phyloP scores from a whole-genome alignment of 1,140 invertebrate species.

The Papilio glaucus region DNA sequence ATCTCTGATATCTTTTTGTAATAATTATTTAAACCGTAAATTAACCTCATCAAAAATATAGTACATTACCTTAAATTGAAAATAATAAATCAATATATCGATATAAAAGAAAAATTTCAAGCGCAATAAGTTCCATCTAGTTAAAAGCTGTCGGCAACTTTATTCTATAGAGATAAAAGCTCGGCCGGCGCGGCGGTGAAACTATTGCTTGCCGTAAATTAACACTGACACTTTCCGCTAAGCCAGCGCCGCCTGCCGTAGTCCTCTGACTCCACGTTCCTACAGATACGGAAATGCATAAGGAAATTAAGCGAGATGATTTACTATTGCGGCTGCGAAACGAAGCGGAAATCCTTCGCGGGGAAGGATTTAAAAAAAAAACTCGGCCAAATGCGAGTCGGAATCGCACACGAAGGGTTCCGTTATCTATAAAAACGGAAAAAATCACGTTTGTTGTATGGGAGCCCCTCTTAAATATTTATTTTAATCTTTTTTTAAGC shows the following conservation, averaged over 20 bases:
- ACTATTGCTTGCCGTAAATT: constrained; percentile 46
- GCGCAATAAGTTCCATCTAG: neutral
- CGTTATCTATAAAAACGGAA: too few species aligned
- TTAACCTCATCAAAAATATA: neutral
- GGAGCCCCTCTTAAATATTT: too few species aligned
- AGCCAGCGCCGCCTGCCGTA: neutral
- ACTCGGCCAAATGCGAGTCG: too few species aligned
- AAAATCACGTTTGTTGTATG: too few species aligned
- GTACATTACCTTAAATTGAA: neutral
- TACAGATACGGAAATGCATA: constrained; percentile 31
- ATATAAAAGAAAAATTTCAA: constrained; percentile 6
- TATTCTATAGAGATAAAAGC: constrained; percentile 43
- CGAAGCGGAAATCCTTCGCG: constrained; percentile 3
- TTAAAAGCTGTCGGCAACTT: constrained; percentile 1
- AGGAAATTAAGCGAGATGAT: constrained; percentile 30
- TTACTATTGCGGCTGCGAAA: constrained; percentile 19
- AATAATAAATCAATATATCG: constrained; percentile 9
- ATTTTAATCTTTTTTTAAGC: too few species aligned
- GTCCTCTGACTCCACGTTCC: neutral
- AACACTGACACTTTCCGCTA: constrained; percentile 41
- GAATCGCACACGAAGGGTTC: too few species aligned
- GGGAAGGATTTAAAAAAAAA: neutral
- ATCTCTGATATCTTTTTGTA: too few species aligned
- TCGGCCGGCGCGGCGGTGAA: constrained; percentile 37
- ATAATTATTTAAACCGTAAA: too few species aligned